Evolutionary conservation across 2,113 vertebrate species (phyloP), one percentile per base, ranked within the genome.

Genomic region (Cebus imitator): DNA sequence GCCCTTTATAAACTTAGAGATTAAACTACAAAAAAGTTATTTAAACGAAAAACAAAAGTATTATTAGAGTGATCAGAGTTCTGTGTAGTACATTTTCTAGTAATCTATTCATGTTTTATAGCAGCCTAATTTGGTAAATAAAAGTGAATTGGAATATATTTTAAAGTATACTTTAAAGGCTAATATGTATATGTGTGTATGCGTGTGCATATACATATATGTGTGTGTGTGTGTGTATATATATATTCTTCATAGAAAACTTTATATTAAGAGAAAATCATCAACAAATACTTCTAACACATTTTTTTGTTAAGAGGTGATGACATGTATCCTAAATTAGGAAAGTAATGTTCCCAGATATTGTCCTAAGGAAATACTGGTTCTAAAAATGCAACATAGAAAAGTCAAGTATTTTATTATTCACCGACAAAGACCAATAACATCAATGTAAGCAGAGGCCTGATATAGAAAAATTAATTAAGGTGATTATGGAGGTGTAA

Each of bases 391-490:
- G 10, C 8, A 61, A 3, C 1, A 61, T 57, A 40, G 32, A 23
- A 75, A 94, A 92, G n/a, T 78, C 70, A 92, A 66, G 45, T 75
- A 7, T 35, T 96, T 96, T 90, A 70, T 68, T 89, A 86, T 76
- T 92, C 50, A 86, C 21, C 91, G 73, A 52, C 45, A 68, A 55
- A 52, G 32, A 79, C 86, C 79, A 93, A 72, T 94, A 73, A 93
- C 43, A 81, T 89, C 58, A 91, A 13, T 91, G 57, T 50, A 96
- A 72, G 66, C 30, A 93, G 61, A 97, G 3, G 61, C 75, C 40
- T 96, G 79, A 80, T 83, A 87, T 92, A 89, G 61, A 97, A 95
- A 94, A 97, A 72, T 57, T 96, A 95, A 97, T 96, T 93, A 91
- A 93, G 55, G 73, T 96, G 58, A 94, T 97, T 94, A 91, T 80